Conservation (phyloP, 2,797 vertebrate genomes). For the Pithecia hirsuta region DNA sequence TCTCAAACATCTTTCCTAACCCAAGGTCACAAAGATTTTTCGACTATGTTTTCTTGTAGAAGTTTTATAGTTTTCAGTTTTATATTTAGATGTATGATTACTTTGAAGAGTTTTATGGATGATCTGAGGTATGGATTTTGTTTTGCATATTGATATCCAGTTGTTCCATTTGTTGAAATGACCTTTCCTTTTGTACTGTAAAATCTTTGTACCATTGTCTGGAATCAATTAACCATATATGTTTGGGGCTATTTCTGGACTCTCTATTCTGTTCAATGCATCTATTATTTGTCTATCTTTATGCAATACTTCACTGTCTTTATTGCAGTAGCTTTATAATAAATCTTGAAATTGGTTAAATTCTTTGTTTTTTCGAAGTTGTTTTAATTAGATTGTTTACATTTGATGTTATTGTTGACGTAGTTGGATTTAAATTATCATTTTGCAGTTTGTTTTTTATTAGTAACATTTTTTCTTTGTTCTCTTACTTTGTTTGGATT, state of each 20-base stretch:
- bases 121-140: background rate
- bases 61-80: background rate
- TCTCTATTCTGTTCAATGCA: background rate
- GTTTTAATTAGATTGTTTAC: background rate
- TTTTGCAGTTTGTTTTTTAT: background rate
- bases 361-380: background rate
- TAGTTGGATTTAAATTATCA: background rate
- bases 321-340: background rate
- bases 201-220: background rate
- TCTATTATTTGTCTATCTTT: background rate
- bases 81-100: background rate
- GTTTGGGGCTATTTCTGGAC: background rate
- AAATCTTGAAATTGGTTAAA: background rate
- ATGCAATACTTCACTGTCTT: background rate
- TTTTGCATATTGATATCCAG: background rate
- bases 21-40: background rate
- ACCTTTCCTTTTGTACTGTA: background rate
- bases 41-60: background rate
- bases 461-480: background rate
- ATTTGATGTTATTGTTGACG: background rate
- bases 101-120: background rate
- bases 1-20: background rate
- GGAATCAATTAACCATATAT: background rate
- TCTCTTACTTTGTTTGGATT: background rate
- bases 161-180: background rate